Evolutionary conservation across 2,113 vertebrate genomes (phyloP).

Genomic region (Bufo bufo): DNA sequence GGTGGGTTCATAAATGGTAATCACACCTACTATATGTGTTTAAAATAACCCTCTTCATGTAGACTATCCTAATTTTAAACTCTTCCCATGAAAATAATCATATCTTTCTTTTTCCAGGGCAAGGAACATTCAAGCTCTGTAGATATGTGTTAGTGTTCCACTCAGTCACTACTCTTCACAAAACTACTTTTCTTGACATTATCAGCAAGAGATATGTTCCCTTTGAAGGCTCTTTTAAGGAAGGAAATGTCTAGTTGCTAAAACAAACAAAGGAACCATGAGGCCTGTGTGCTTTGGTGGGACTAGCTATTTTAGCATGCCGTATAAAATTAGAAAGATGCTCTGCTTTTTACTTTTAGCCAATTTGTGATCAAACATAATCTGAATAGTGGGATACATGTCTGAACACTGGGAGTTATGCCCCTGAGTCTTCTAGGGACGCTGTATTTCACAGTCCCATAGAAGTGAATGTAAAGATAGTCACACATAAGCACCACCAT

Average conservation of each 20-base stretch:
- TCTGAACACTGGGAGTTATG: no score
- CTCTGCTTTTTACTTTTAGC: background rate
- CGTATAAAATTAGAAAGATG: background rate
- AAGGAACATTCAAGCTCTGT: slow-evolving; percentile 53
- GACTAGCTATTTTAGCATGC: background rate
- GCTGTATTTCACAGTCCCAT: no score
- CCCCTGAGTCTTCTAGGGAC: no score
- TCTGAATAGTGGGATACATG: background rate
- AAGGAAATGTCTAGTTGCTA: slow-evolving; percentile 43
- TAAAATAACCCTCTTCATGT: slow-evolving; percentile 61
- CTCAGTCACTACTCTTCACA: slow-evolving; percentile 11
- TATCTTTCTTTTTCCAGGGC: slow-evolving; percentile 52
- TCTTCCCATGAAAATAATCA: slow-evolving; percentile 62
- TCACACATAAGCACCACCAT: no score
- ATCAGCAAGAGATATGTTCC: slow-evolving; percentile 32
- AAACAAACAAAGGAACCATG: slow-evolving; percentile 2
- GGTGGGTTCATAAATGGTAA: background rate
- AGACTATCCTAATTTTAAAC: slow-evolving; percentile 64
- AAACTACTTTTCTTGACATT: slow-evolving; percentile 56
- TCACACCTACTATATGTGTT: slow-evolving; percentile 61
- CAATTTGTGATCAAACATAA: background rate
- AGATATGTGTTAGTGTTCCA: slow-evolving; percentile 56
- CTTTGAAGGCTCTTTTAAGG: slow-evolving; percentile 31
- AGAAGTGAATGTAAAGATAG: no score
- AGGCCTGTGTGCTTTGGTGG: background rate